Base-by-base conservation (phyloP, 2,113 vertebrate genomes). In the Morone saxatilis region DNA sequence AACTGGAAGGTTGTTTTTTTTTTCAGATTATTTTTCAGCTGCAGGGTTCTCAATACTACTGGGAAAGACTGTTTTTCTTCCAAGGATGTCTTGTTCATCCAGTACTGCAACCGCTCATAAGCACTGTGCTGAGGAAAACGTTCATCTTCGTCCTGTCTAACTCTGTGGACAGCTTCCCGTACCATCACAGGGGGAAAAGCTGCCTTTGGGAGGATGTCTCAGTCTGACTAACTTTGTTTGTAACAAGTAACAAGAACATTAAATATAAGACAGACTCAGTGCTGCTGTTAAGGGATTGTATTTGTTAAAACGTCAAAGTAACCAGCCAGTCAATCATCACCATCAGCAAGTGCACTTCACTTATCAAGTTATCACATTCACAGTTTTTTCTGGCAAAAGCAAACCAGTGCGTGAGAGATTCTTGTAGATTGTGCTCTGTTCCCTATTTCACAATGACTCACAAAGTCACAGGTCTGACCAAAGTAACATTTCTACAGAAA, bases 281-380 rank as follows among this genome's bases (percentile, higher is more conserved):
- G 36, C 11, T 80, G 71, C 76, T 69, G 60, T 76, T 53, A 6
- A 73, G 16, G 20, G 22, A 80, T 19, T 84, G 67, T 83, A 71
- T 91, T 68, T 79, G 43, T 59, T 66, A 20, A 71, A 68, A 78
- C n/a, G 72, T 83, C 65, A 88, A 70, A 47, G 57, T 68, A 45
- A 62, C 66, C 57, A 76, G n/a, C 14, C 71, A 62, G 25, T 76
- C 59, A 77, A 63, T 61, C 45, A 51, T 31, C 31, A 31, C 31
- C 62, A 78, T 81, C 83, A 82, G 69, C 67, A 76, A 83, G 88
- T 86, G 85, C 71, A 87, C 88, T 83, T 77, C 67, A 86, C 19
- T 76, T 72, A 76, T 78, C 61, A 82, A 85, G 43, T 82, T 75
- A 80, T 79, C 78, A 84, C 48, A 86, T 89, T 92, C 88, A 90